phyloP scores from a whole-genome alignment of 2,797 vertebrate species.

The Champsocephalus esox region DNA sequence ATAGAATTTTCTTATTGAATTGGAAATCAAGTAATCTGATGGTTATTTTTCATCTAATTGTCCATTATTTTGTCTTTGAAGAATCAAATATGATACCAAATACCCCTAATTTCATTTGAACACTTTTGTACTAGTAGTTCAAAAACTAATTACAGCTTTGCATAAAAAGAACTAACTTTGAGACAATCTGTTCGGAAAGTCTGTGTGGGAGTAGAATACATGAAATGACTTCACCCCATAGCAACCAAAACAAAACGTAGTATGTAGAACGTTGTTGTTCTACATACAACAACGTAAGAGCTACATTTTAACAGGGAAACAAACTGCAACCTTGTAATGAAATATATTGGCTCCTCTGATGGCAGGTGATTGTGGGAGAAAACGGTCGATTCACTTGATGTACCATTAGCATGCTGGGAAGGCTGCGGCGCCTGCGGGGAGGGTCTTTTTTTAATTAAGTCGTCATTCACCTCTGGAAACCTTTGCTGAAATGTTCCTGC shows the following conservation, averaged over 20 bases:
- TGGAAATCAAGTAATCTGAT: background rate
- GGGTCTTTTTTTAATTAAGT: conserved; percentile 66
- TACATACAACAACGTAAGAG: conserved; percentile 30
- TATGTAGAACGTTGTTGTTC: conserved; percentile 14
- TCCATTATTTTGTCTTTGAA: background rate
- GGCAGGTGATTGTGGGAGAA: conserved; percentile 33
- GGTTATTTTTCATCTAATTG: background rate
- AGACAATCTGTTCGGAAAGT: background rate
- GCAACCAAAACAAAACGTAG: background rate
- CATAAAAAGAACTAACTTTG: background rate
- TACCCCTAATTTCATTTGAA: background rate
- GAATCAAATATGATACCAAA: background rate
- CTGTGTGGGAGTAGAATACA: conserved; percentile 4
- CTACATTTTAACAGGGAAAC: conserved; percentile 5
- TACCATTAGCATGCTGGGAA: conserved; percentile 51
- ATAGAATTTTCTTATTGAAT: background rate
- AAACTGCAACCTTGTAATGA: conserved; percentile 25
- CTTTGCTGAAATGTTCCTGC: conserved; percentile 44
- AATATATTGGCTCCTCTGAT: conserved; percentile 36
- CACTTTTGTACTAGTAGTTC: background rate
- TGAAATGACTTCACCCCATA: background rate
- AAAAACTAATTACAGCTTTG: background rate
- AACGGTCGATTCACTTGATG: conserved; percentile 38
- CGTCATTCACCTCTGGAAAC: conserved; percentile 65
- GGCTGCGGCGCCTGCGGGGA: conserved; percentile 36